Conservation (phyloP, 2,797 vertebrate genomes). For the Chrysocyon brachyurus region DNA sequence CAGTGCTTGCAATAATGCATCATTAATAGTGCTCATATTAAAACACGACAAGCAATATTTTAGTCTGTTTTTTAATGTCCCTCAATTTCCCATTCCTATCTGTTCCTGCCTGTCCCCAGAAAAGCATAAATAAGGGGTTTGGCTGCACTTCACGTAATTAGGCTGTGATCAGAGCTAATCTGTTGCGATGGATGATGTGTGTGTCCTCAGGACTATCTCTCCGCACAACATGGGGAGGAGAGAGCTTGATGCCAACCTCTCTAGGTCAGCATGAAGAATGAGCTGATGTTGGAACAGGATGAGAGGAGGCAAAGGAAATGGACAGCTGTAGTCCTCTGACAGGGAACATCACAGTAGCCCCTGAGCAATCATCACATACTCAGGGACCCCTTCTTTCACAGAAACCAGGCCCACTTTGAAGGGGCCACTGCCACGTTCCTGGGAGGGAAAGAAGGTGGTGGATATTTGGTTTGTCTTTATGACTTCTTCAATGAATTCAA, state of each 20-base stretch:
- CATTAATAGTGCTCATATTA: not conserved
- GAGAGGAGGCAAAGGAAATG: not conserved
- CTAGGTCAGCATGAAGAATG: not conserved
- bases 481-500: conserved; percentile 56
- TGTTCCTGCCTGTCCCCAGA: not conserved
- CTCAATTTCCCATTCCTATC: conserved; percentile 48
- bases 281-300: not conserved
- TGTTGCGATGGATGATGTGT: not conserved
- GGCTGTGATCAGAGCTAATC: conserved; percentile 63
- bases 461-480: conserved; percentile 29
- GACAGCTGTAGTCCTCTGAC: not conserved
- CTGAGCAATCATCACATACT: not conserved
- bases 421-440: not conserved
- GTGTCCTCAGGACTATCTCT: not conserved
- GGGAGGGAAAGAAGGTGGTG: not conserved
- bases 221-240: fast-evolving
- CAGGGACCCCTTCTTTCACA: not conserved
- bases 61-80: conserved; percentile 48
- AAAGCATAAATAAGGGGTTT: conserved; percentile 44
- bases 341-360: not conserved
- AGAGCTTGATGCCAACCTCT: not conserved
- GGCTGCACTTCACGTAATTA: conserved; percentile 66
- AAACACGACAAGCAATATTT: conserved; percentile 20
- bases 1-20: not conserved
- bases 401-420: not conserved